phyloP scores from a whole-genome alignment of 2,888 invertebrate species.

The Xestia xanthographa region DNA sequence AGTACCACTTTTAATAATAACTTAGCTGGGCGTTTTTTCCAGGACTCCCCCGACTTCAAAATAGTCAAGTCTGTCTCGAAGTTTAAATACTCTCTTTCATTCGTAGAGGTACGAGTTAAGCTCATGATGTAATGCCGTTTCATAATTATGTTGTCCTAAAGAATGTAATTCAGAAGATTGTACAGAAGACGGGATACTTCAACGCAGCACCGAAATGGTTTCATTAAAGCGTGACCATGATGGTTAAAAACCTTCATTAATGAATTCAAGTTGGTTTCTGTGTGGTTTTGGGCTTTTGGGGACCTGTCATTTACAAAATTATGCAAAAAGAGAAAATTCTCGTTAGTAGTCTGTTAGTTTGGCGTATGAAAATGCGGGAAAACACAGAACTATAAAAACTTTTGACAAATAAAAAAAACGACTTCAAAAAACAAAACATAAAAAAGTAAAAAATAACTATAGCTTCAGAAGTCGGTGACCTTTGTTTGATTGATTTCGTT shows the following conservation, averaged over 20 bases:
- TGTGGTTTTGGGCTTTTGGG: background rate
- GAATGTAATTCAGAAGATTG: conserved; percentile 6
- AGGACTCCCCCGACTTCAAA: background rate
- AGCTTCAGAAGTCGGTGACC: too few species aligned
- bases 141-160: background rate
- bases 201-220: conserved; percentile 19
- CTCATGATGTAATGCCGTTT: conserved; percentile 3
- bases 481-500: too few species aligned
- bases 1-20: conserved; percentile 17
- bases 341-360: background rate
- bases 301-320: background rate
- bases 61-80: background rate
- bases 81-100: conserved; percentile 8
- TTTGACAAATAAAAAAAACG: too few species aligned
- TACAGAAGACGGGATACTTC: background rate
- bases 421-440: too few species aligned
- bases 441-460: too few species aligned
- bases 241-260: background rate
- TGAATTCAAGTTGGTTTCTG: background rate
- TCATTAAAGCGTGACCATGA: conserved; percentile 28
- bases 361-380: background rate
- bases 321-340: background rate
- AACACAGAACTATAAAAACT: background rate
- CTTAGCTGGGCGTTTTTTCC: background rate
- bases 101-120: too few species aligned